Base-by-base conservation (phyloP, 2,888 invertebrate species). In the Piscicola geometra region DNA sequence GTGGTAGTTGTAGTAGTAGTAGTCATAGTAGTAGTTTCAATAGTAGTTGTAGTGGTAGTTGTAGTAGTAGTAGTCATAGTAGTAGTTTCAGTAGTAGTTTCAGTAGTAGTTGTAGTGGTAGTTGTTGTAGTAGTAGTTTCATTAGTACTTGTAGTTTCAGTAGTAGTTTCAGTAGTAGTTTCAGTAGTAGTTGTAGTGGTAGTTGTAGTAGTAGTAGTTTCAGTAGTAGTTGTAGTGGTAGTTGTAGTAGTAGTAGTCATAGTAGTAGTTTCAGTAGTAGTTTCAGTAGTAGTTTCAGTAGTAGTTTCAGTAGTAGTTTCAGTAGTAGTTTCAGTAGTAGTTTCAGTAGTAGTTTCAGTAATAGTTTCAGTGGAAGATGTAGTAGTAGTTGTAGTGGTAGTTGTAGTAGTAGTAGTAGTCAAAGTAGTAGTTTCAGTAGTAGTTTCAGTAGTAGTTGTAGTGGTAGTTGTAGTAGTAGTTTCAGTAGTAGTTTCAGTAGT, bases 191-290 rank as follows among this genome's bases (percentile, higher is more conserved):
- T 73, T 72, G 74, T 73, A 73, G 74, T 73, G 71, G 74, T 73
- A 73, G 74, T 73, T 72, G 74, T 33, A 73, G 74, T 73, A 73
- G 74, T 73, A 73, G 74, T 73, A n/a, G n/a, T n/a, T 72, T 71
- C 71, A 73, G 74, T 73, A 73, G 74, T 73, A 73, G 74, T 73
- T 72, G 74, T 73, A 73, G 74, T 73, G 71, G 74, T 73, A 73
- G 74, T 73, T 72, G 66, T 73, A 73, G 74, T 73, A 71, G 71
- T 73, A 71, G 15, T 71, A 71, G 71, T 73, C 72, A 60, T 71
- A 71, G 74, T 73, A 73, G 74, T 72, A 73, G 71, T 73, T 72
- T 71, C 71, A 73, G 74, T 73, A 73, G 74, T 73, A 73, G 74
- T 72, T 69, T 60, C 67, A 72, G 64, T 72, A 18, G 15, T 21